These are phyloP conservation scores for Drosophila mojavensis DNA, from an alignment of 1,140 invertebrate species.

Conservation along the genomic window DNA sequence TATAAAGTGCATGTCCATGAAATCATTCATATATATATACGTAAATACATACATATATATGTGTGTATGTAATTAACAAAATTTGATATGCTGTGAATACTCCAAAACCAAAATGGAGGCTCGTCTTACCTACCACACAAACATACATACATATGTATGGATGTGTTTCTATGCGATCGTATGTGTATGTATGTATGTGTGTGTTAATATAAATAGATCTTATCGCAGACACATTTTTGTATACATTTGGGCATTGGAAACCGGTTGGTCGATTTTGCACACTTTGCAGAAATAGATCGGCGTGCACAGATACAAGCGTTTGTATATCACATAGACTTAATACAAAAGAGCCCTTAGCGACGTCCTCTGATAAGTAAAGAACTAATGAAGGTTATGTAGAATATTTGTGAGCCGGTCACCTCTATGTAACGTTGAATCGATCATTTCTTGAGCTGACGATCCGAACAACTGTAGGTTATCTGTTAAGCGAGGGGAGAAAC, in stretches of 20 bases:
- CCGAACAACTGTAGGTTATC: conserved; percentile 30
- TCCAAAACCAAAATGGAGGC: conserved; percentile 39
- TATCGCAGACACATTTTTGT: conserved; percentile 31
- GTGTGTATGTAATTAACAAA: neutral
- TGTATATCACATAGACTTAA: conserved; percentile 1
- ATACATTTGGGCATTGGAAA: conserved; percentile 25
- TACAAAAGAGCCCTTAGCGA: neutral
- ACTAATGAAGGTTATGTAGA: conserved; percentile 51
- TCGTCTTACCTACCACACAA: conserved; percentile 50
- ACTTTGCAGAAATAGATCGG: conserved; percentile 32
- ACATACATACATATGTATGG: neutral
- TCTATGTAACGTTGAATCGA: conserved; percentile 48
- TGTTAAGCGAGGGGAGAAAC: conserved; percentile 22
- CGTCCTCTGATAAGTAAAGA: conserved; percentile 12
- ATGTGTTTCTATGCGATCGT: neutral
- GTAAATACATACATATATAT: no score
- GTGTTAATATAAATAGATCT: conserved; percentile 57
- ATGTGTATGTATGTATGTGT: neutral
- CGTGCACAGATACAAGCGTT: neutral
- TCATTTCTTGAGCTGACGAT: conserved; percentile 37
- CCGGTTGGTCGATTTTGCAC: conserved; percentile 17
- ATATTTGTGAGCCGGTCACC: conserved; percentile 53
- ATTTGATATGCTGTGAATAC: conserved; percentile 19
- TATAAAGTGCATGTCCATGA: neutral
- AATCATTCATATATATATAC: neutral